Percentiles rank a stretch among this genome's conserved stretches.
phyloP scores from a whole-genome alignment of 1,140 invertebrate species.

The Zaprionus capensis region DNA sequence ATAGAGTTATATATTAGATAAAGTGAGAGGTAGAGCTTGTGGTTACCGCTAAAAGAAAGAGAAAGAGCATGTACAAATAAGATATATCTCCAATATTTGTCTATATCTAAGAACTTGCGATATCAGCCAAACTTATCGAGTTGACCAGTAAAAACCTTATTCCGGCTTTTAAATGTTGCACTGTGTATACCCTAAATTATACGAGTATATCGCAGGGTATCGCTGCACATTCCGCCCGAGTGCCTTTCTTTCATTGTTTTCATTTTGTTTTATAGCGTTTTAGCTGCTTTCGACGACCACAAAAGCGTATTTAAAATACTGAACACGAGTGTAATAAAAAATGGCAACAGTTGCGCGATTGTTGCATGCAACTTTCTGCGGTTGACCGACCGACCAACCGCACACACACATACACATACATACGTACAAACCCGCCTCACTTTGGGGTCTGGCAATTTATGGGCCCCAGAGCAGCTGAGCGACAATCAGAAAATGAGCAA shows the following conservation, averaged over 20 bases:
- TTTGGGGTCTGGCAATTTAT: conserved; percentile 69
- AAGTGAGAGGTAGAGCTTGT: too few relatives aligned
- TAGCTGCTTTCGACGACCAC: conserved; percentile 30
- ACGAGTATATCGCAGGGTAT: neutral
- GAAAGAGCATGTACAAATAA: too few relatives aligned
- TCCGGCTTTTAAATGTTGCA: neutral
- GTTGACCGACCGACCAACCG: conserved; percentile 32
- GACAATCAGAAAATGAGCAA: conserved; percentile 36
- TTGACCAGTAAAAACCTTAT: too few relatives aligned
- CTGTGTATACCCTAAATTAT: neutral
- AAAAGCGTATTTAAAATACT: conserved; percentile 72
- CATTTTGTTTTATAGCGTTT: conserved; percentile 11
- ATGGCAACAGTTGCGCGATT: conserved; percentile 67
- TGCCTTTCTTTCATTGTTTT: conserved; percentile 10
- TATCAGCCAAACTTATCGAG: neutral
- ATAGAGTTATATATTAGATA: too few relatives aligned
- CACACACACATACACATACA: neutral
- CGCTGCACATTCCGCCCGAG: neutral
- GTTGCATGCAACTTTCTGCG: conserved; percentile 71
- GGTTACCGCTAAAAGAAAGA: too few relatives aligned
- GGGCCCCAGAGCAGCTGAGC: conserved; percentile 48
- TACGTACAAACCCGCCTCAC: conserved; percentile 27
- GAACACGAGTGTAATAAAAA: conserved; percentile 51
- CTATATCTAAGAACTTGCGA: neutral
- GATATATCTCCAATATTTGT: too few relatives aligned